Conservation (phyloP, 1,140 invertebrate species). For the Lethocerus indicus region DNA sequence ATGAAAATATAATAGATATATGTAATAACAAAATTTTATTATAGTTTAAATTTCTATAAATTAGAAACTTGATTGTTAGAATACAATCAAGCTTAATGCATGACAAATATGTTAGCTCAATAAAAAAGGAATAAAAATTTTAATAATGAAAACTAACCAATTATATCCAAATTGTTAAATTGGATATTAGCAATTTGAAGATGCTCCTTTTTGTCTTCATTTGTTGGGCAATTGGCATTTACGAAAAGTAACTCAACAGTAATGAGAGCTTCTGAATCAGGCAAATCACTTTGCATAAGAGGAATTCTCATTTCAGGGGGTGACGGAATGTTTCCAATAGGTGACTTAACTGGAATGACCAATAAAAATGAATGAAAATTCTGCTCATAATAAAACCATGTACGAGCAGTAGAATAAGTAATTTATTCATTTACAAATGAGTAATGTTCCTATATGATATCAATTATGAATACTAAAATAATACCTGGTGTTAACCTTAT, state of each 20-base stretch:
- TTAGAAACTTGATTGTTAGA: not conserved
- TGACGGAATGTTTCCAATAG: constrained; percentile 5
- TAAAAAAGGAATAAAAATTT: not conserved
- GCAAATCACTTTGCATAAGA: constrained; percentile 21
- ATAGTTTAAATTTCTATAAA: not conserved
- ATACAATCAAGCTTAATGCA: not conserved
- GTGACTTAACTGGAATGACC: constrained; percentile 12
- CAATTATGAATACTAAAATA: too few species aligned
- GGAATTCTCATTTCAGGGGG: constrained; percentile 12
- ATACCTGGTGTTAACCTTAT: too few species aligned
- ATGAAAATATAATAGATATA: too few species aligned
- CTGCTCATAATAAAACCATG: not conserved
- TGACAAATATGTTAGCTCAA: not conserved
- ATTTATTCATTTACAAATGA: too few species aligned
- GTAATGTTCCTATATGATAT: too few species aligned
- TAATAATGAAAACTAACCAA: constrained; percentile 36
- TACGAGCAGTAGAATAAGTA: too few species aligned
- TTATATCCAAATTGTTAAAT: constrained; percentile 89
- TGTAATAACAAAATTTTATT: not conserved
- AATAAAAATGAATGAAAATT: not conserved
- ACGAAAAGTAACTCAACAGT: constrained; percentile 63
- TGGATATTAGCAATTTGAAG: constrained; percentile 68
- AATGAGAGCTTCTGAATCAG: constrained; percentile 70
- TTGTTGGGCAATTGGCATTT: constrained; percentile 29
- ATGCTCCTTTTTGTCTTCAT: constrained; percentile 30